Conservation (phyloP, 2,113 vertebrate genomes). For the Potamarius usumacintae region DNA sequence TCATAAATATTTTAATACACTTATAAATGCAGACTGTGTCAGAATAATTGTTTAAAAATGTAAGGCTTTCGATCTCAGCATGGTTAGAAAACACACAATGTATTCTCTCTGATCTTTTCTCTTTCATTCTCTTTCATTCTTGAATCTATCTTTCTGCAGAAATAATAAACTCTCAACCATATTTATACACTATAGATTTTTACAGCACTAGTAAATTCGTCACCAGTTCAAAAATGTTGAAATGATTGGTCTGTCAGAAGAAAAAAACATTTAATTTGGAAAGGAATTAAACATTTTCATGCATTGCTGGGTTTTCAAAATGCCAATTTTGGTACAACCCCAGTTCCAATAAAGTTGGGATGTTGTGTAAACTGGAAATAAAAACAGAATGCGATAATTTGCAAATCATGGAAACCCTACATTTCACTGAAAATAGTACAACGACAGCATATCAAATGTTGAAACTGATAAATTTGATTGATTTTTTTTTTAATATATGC, state of each 20-base stretch:
- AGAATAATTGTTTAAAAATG: background rate
- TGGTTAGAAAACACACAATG: background rate
- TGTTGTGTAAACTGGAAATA: no score
- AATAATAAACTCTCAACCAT: background rate
- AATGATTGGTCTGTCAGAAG: background rate
- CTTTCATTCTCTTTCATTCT: background rate
- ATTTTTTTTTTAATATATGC: no score
- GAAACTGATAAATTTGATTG: no score
- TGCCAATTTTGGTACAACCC: no score
- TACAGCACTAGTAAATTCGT: background rate
- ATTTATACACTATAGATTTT: background rate
- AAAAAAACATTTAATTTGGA: background rate
- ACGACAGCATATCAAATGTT: no score
- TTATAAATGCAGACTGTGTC: background rate
- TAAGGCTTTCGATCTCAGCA: background rate
- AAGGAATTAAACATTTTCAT: background rate
- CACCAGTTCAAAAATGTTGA: background rate
- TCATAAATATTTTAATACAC: conserved; percentile 1
- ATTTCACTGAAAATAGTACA: no score
- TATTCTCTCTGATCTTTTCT: background rate
- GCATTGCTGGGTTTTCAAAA: background rate
- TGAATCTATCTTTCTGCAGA: background rate
- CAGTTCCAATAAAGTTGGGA: no score
- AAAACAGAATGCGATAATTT: no score
- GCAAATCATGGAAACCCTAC: no score